phyloP scores from a whole-genome alignment of 92 coral and sea anemone species.

The Actinernus sp. region DNA sequence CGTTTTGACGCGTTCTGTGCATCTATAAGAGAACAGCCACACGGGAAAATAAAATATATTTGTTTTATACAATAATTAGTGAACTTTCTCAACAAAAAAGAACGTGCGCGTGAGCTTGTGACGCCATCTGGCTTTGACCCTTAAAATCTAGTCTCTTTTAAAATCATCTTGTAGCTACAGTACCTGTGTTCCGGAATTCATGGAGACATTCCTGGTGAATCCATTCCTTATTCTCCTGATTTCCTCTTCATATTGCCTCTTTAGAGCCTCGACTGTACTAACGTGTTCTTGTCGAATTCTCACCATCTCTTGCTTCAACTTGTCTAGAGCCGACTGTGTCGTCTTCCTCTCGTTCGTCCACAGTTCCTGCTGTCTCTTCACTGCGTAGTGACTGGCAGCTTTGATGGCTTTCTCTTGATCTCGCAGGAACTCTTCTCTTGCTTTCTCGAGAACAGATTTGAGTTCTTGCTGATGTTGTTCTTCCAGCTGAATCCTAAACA shows the following conservation, averaged over 20 bases:
- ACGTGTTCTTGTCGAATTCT: conserved; percentile 61
- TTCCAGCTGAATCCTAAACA: conserved; percentile 56
- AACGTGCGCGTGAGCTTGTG: too few species aligned
- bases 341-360: conserved; percentile 69
- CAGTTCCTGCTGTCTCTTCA: conserved; percentile 58
- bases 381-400: conserved; percentile 57
- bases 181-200: conserved; percentile 52
- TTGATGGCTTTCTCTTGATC: conserved; percentile 60
- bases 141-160: too few species aligned
- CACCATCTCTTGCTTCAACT: conserved; percentile 48
- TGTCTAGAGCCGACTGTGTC: conserved; percentile 55
- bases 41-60: too few species aligned
- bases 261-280: conserved; percentile 30
- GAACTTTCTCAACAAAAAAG: too few species aligned
- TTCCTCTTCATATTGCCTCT: conserved; percentile 61
- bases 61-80: too few species aligned
- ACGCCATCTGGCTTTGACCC: too few species aligned
- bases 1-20: too few species aligned
- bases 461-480: conserved; percentile 72
- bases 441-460: conserved; percentile 59
- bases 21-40: too few species aligned
- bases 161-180: too few species aligned
- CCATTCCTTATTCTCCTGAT: conserved; percentile 21
- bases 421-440: conserved; percentile 51
- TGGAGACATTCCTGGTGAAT: conserved; percentile 37